Evolutionary conservation across 1,140 invertebrate genomes (phyloP), one percentile per base, ranked within the genome.

Genomic region (Ceratitis capitata): DNA sequence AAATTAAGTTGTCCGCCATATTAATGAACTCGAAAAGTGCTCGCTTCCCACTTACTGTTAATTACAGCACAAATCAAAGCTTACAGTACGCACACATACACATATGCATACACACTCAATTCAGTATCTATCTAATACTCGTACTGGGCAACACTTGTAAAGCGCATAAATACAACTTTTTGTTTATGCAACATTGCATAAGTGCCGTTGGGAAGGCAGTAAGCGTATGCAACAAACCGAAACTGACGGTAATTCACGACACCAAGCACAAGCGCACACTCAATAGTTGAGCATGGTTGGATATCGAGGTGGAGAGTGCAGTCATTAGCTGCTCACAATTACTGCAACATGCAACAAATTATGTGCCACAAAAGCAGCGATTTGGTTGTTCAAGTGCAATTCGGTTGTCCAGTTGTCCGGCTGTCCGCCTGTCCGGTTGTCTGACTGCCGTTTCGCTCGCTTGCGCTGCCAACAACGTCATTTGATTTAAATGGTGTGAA

Each of bases 21-120:
- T 78, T 78, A 78, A 78, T 78, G 69, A 78, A 78, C 69, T 78
- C 69, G 69, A 35, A 78, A 78, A 78, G 39, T 78, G 69, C 69
- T 45, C 39, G 39, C 69, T 78, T 78, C 69, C 69, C 69, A 78
- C 69, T 78, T 78, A 78, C 69, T 0, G 69, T 78, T 78, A 78
- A 78, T 78, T 78, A 78, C 69, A 39, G 42, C 39, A n/a, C n/a
- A 45, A 78, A 78, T 78, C 69, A 23, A 42, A 78, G 39, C 45
- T 45, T 74, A 45, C 32, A 16, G 23, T n/a, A 5, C 6, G 64
- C 64, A 14, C 64, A 42, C 23, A 74, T 42, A 35, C 29, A 12
- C 69, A n/a, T 35, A 78, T 45, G 45, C 14, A 12, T 69, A 29
- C 56, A 3, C 0, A 56, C 58, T 61, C 29, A n/a, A n/a, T n/a